Conservation (phyloP, 2,797 vertebrate species). For the Stomatorhinus walkeri region DNA sequence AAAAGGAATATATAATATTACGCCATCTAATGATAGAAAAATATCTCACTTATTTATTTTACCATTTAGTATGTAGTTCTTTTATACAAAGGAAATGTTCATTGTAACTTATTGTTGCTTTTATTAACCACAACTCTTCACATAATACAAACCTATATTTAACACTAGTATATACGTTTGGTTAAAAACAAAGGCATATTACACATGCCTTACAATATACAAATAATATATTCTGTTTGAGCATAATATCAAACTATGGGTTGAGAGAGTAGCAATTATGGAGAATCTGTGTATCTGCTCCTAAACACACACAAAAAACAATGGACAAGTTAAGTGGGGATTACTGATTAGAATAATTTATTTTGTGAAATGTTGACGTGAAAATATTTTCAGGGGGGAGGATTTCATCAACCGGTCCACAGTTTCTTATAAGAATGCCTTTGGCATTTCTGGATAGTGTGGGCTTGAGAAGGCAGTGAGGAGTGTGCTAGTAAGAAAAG, state of each 20-base stretch:
- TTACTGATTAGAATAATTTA: slow-evolving; percentile 67
- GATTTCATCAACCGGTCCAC: slow-evolving; percentile 62
- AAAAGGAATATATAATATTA: background rate
- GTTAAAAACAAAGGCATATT: background rate
- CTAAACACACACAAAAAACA: background rate
- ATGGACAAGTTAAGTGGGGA: slow-evolving; percentile 21
- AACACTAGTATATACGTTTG: background rate
- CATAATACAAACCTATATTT: background rate
- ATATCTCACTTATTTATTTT: background rate
- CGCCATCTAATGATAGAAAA: background rate
- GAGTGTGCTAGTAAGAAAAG: slow-evolving; percentile 33
- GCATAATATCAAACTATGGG: background rate
- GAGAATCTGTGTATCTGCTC: background rate
- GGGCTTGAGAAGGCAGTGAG: slow-evolving; percentile 29
- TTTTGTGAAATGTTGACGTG: slow-evolving; percentile 66
- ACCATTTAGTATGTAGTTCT: background rate
- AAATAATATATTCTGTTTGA: background rate
- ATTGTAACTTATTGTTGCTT: background rate
- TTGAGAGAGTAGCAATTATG: background rate
- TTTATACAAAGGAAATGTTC: background rate
- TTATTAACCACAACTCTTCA: background rate
- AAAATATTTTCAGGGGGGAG: slow-evolving; percentile 59
- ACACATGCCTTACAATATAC: background rate
- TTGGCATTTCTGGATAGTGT: slow-evolving; percentile 45
- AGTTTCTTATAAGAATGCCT: slow-evolving; percentile 38